Evolutionary conservation across 2,888 invertebrate species (phyloP).

Genomic region (Drosophila ezoana): DNA sequence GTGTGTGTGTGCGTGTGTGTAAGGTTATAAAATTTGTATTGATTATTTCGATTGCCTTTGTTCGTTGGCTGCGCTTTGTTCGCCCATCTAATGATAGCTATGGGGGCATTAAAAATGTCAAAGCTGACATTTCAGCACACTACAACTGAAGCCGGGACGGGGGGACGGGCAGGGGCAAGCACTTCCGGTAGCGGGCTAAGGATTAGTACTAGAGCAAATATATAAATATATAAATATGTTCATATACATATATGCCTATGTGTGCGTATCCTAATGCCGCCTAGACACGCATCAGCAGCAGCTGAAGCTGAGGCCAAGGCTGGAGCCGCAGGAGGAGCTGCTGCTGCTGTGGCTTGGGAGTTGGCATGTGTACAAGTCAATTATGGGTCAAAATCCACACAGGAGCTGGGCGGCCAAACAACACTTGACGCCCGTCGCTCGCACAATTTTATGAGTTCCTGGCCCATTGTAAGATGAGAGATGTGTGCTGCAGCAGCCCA

Average conservation of each 20-base stretch:
- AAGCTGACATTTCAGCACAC: slow-evolving; percentile 52
- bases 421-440: slow-evolving; percentile 46
- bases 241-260: slow-evolving; percentile 19
- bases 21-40: slow-evolving; percentile 77
- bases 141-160: background rate
- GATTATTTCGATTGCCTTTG: slow-evolving; percentile 80
- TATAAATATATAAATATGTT: slow-evolving; percentile 33
- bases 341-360: slow-evolving; percentile 46
- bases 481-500: slow-evolving; percentile 34
- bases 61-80: slow-evolving; percentile 74
- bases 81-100: slow-evolving; percentile 77
- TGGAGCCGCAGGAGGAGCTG: slow-evolving; percentile 13
- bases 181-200: slow-evolving; percentile 35
- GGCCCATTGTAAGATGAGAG: slow-evolving; percentile 47
- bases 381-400: slow-evolving; percentile 79
- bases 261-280: slow-evolving; percentile 42
- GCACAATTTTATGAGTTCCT: slow-evolving; percentile 54
- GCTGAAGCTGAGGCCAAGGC: too few species aligned
- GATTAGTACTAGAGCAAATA: slow-evolving; percentile 41
- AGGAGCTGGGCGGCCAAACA: slow-evolving; percentile 55
- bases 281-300: slow-evolving; percentile 59
- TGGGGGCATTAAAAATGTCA: slow-evolving; percentile 80
- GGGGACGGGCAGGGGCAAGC: background rate
- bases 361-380: slow-evolving; percentile 79
- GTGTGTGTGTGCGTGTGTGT: slow-evolving; percentile 25